phyloP scores from a whole-genome alignment of 2,888 invertebrate species.

The Heliconius hortense region DNA sequence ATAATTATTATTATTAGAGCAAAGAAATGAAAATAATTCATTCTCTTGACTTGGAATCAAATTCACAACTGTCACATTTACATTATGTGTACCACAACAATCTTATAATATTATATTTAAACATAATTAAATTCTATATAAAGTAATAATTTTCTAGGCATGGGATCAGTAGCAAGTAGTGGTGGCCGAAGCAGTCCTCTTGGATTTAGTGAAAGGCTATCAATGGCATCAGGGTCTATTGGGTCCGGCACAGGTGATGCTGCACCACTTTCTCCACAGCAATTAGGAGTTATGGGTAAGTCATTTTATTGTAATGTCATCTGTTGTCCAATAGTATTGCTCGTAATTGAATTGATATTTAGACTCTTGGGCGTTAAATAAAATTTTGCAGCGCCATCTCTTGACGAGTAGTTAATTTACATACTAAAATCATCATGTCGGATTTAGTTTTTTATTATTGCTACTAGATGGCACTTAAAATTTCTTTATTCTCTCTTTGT shows the following conservation, averaged over 20 bases:
- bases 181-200: conserved; percentile 84
- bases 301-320: conserved; percentile 51
- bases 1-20: background rate
- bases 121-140: background rate
- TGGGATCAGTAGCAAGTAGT: conserved; percentile 86
- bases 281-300: conserved; percentile 94
- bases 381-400: conserved; percentile 64
- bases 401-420: conserved; percentile 52
- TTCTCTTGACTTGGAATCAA: background rate
- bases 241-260: conserved; percentile 82
- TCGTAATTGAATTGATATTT: background rate
- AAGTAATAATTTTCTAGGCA: conserved; percentile 58
- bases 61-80: background rate
- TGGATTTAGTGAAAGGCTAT: conserved; percentile 85
- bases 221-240: conserved; percentile 86
- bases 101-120: background rate
- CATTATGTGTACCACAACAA: background rate
- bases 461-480: conserved; percentile 42
- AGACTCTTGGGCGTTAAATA: conserved; percentile 23
- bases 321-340: conserved; percentile 44
- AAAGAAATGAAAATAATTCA: background rate
- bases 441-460: conserved; percentile 10
- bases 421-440: conserved; percentile 9
- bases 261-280: conserved; percentile 90
- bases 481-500: background rate